Percentiles rank a stretch among this genome's conserved stretches.
Conservation (phyloP, 2,113 vertebrate species). For the Oriolus oriolus region DNA sequence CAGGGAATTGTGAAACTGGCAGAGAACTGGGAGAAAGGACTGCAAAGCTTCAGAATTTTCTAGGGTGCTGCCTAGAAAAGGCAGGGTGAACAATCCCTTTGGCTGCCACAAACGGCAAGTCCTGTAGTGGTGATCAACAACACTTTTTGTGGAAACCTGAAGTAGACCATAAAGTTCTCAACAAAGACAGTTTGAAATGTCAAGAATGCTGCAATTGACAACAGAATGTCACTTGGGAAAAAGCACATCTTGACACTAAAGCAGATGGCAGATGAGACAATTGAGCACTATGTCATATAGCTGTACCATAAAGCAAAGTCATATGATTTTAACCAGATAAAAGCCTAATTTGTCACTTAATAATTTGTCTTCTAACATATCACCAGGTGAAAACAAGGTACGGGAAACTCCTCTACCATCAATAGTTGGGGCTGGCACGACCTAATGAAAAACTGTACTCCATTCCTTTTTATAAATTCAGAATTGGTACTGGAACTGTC, state of each 20-base stretch:
- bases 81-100: not conserved
- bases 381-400: not conserved
- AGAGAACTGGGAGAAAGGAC: not conserved
- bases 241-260: slow-evolving; percentile 44
- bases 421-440: not conserved
- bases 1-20: not conserved
- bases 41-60: not conserved
- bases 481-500: not conserved
- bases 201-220: slow-evolving; percentile 41
- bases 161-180: slow-evolving; percentile 28
- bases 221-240: slow-evolving; percentile 43
- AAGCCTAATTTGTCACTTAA: not conserved
- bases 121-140: not conserved
- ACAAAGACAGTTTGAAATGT: slow-evolving; percentile 53
- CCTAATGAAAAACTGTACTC: not conserved
- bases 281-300: not conserved
- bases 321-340: not conserved
- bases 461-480: not conserved
- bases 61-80: not conserved
- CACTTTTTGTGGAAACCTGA: not conserved
- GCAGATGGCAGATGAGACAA: slow-evolving; percentile 53
- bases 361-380: not conserved
- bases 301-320: not conserved
- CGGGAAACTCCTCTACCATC: not conserved
- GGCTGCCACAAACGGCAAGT: not conserved